Evolutionary conservation across 2,113 vertebrate genomes (phyloP).

Genomic region (Riparia riparia): DNA sequence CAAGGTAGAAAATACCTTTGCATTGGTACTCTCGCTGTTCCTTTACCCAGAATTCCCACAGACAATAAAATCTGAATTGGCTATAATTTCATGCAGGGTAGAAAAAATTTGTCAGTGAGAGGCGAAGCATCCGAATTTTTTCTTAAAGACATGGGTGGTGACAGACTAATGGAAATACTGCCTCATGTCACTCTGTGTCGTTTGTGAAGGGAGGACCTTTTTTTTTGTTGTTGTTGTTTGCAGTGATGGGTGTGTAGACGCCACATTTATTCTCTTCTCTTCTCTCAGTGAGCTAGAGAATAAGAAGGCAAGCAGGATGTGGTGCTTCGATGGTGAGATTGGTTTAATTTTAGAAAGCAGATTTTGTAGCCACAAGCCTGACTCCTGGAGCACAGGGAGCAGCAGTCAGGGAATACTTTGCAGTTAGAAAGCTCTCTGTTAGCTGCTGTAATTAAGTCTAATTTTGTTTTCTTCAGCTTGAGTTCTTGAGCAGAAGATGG

Average conservation of each 20-base stretch:
- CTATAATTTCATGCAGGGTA: neutral
- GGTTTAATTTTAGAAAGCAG: slow-evolving; percentile 1
- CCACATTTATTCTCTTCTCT: neutral
- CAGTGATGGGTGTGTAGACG: neutral
- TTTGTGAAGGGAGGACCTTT: neutral
- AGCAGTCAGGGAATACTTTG: neutral
- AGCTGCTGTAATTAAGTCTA: neutral
- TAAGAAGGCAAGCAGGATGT: neutral
- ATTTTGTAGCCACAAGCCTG: neutral
- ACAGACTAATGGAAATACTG: neutral
- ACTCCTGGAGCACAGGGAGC: neutral
- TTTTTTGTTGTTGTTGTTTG: neutral
- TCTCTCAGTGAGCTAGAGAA: neutral
- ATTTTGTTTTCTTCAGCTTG: neutral
- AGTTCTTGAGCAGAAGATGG: neutral
- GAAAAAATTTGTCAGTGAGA: neutral
- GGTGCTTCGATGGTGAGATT: neutral
- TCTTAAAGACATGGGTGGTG: neutral
- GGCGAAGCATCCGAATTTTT: fast-evolving
- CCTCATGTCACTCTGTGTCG: neutral
- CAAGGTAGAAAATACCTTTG: neutral
- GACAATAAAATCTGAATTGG: neutral
- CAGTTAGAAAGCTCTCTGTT: neutral
- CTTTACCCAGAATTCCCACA: neutral
- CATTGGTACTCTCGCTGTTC: neutral